These are phyloP conservation scores for Aleiodes sp. DNA, from an alignment of 1,140 invertebrate genomes.

Conservation along the genomic window DNA sequence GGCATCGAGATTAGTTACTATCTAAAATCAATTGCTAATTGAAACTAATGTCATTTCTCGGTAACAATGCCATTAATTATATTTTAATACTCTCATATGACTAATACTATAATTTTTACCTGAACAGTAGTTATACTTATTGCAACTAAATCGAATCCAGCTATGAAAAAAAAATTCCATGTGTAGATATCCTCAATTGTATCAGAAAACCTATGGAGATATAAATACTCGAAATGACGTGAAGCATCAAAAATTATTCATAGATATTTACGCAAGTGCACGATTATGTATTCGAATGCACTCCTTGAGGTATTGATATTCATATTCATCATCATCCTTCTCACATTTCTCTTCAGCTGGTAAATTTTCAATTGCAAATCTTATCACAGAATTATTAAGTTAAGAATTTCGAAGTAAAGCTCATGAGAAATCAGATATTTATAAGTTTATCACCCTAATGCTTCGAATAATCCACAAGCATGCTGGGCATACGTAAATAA, in stretches of 20 bases:
- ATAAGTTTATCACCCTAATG: constrained; percentile 8
- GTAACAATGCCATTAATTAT: too few relatives aligned
- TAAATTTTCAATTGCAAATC: not conserved
- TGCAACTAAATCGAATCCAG: not conserved
- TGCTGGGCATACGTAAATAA: not conserved
- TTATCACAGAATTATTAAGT: not conserved
- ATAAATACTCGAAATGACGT: too few relatives aligned
- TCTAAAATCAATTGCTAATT: too few relatives aligned
- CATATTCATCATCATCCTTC: not conserved
- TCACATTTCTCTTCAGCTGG: not conserved
- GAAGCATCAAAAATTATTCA: too few relatives aligned
- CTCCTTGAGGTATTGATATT: not conserved
- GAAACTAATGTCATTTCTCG: too few relatives aligned
- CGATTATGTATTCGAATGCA: not conserved
- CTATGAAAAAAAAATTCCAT: not conserved
- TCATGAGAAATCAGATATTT: not conserved
- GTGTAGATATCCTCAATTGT: not conserved
- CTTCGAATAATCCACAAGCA: not conserved
- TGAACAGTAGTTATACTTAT: not conserved
- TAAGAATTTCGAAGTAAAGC: not conserved
- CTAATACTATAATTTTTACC: too few relatives aligned
- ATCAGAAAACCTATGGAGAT: not conserved
- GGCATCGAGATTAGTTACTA: too few relatives aligned
- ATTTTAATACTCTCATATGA: too few relatives aligned
- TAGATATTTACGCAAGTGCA: too few relatives aligned